Conservation (phyloP, 1,140 invertebrate species). For the Drosophila prosaltans region DNA sequence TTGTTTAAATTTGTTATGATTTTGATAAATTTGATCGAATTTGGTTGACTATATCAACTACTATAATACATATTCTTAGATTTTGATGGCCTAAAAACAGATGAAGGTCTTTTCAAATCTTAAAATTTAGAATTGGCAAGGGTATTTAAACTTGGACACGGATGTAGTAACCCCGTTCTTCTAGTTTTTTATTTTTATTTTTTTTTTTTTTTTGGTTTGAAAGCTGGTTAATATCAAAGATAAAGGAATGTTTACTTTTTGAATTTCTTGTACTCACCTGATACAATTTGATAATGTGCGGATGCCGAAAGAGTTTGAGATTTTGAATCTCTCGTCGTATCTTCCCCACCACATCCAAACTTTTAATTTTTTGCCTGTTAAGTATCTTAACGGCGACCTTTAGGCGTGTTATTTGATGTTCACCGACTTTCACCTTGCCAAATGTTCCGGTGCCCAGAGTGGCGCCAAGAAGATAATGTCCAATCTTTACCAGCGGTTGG, state of each 20-base stretch:
- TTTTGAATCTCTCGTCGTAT: slow-evolving; percentile 99
- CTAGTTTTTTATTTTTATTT: too few relatives aligned
- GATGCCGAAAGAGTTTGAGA: slow-evolving; percentile 98
- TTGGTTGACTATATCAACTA: too few relatives aligned
- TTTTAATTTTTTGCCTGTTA: slow-evolving; percentile 99
- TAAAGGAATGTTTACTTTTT: background rate
- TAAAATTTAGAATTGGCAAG: too few relatives aligned
- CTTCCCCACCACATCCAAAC: slow-evolving; percentile 99
- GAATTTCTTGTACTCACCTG: slow-evolving; percentile 84
- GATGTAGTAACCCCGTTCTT: too few relatives aligned
- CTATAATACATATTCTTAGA: too few relatives aligned
- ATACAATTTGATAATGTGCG: slow-evolving; percentile 99
- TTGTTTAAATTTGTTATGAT: too few relatives aligned
- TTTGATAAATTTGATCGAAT: too few relatives aligned
- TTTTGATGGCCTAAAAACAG: too few relatives aligned
- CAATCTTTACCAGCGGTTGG: slow-evolving; percentile 94
- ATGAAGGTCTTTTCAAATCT: too few relatives aligned
- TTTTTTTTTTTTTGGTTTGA: too few relatives aligned
- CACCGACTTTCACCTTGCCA: slow-evolving; percentile 98
- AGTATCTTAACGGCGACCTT: slow-evolving; percentile 99
- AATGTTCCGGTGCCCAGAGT: slow-evolving; percentile 96
- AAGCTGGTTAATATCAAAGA: too few relatives aligned
- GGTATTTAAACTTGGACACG: too few relatives aligned
- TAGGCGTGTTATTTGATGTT: slow-evolving; percentile 98
- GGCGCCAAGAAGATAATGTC: slow-evolving; percentile 94